Conservation (phyloP, 2,113 vertebrate genomes). For the Microtus pennsylvanicus region DNA sequence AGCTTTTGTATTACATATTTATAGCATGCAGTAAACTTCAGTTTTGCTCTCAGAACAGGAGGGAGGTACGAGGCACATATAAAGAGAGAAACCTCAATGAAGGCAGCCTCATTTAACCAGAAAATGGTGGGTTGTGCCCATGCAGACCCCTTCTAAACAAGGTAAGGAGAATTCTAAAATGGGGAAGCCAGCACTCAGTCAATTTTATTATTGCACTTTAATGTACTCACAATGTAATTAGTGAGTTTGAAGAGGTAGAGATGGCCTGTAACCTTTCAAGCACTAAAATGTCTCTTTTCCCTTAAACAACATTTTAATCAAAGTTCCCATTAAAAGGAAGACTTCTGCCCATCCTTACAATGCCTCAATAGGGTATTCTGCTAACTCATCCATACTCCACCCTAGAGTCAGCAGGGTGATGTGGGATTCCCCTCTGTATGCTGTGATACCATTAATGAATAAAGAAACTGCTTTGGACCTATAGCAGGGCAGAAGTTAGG, state of each 20-base stretch:
- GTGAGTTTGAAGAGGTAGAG: neutral
- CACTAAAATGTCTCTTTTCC: conserved; percentile 1
- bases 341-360: neutral
- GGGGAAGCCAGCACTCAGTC: neutral
- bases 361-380: neutral
- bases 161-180: neutral
- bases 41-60: conserved; percentile 64
- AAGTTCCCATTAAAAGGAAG: neutral
- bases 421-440: no score
- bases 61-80: conserved; percentile 73
- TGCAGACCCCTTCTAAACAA: conserved; percentile 2
- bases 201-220: neutral
- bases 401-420: neutral
- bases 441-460: no score
- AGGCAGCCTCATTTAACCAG: conserved; percentile 26
- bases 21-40: conserved; percentile 70
- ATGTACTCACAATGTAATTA: conserved; percentile 45
- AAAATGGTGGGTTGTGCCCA: conserved; percentile 29
- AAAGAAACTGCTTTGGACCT: no score
- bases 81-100: neutral
- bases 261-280: neutral
- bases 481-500: no score
- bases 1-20: conserved; percentile 80
- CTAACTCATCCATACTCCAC: neutral
- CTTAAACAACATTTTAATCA: neutral